Percentiles rank a stretch among this genome's conserved stretches.
phyloP scores from a whole-genome alignment of 2,113 vertebrate genomes.

The Ochotona princeps region DNA sequence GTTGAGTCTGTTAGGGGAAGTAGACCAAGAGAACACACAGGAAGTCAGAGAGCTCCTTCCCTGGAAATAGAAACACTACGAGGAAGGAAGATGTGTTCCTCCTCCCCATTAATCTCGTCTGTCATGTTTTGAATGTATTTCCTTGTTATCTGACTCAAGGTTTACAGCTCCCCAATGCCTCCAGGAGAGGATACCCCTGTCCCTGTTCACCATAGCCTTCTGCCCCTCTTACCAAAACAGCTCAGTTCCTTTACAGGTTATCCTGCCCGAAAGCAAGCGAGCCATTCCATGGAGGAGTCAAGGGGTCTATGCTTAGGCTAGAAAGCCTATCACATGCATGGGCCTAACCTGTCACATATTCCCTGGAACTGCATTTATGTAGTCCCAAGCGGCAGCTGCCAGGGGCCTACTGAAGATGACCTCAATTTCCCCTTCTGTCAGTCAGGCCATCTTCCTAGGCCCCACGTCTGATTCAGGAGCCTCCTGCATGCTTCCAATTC shows the following conservation, averaged over 20 bases:
- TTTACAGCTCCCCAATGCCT: not conserved
- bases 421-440: constrained; percentile 76
- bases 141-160: not conserved
- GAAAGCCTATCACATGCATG: not conserved
- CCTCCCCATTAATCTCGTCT: not conserved
- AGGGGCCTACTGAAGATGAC: constrained; percentile 57
- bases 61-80: not conserved
- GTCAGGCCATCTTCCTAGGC: constrained; percentile 62
- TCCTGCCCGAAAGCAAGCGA: not conserved
- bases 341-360: not conserved
- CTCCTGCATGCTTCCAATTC: constrained; percentile 48
- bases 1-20: not conserved
- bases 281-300: not conserved
- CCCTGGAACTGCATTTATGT: not conserved
- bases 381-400: constrained; percentile 45
- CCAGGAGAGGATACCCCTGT: not conserved
- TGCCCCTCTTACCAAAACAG: not conserved
- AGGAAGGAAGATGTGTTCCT: not conserved
- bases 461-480: constrained; percentile 57
- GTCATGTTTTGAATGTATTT: not conserved
- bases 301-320: not conserved
- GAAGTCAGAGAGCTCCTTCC: not conserved
- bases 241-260: constrained; percentile 21
- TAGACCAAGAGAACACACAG: not conserved
- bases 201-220: not conserved